A percentile compares a stretch with the other conserved stretches of the same genome.
Conservation (phyloP, 2,113 vertebrate species). For the Trogon melanurus region DNA sequence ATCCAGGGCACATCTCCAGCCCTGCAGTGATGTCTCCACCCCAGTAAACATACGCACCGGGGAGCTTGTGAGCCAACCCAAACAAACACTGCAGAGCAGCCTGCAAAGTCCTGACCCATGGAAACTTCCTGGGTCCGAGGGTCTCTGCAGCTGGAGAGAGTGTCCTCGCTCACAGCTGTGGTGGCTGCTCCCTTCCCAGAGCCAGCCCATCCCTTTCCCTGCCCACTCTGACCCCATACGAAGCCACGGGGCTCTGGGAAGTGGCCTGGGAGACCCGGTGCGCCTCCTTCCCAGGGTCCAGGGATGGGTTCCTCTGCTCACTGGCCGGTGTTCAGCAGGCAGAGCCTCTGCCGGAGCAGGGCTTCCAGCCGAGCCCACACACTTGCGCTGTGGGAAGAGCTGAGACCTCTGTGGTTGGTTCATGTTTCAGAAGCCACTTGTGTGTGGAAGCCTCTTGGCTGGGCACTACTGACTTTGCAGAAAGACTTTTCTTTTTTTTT, state of each 20-base stretch:
- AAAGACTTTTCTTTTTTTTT: not conserved
- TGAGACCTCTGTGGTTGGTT: constrained; percentile 58
- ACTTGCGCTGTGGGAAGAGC: constrained; percentile 32
- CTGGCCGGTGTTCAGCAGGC: constrained; percentile 11
- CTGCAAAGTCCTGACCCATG: constrained; percentile 28
- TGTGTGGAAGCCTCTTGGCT: constrained; percentile 55
- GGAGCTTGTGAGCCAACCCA: constrained; percentile 19
- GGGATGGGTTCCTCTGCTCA: fast-evolving
- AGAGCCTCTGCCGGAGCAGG: not conserved
- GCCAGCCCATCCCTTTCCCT: constrained; percentile 17
- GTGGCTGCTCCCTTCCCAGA: constrained; percentile 35
- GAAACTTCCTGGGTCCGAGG: constrained; percentile 59
- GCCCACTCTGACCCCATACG: not conserved
- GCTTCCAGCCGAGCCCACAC: constrained; percentile 45
- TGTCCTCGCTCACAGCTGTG: not conserved
- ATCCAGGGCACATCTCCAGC: constrained; percentile 39
- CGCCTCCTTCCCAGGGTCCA: constrained; percentile 33
- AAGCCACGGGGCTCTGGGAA: not conserved
- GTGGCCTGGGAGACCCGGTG: not conserved
- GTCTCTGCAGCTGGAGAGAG: constrained; percentile 26
- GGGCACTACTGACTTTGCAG: constrained; percentile 19
- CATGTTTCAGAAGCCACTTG: constrained; percentile 59
- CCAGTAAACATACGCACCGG: not conserved
- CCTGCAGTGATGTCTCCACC: not conserved
- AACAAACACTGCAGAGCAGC: constrained; percentile 54